Base-by-base conservation (phyloP, 2,113 vertebrate species). In the Numenius arquata region DNA sequence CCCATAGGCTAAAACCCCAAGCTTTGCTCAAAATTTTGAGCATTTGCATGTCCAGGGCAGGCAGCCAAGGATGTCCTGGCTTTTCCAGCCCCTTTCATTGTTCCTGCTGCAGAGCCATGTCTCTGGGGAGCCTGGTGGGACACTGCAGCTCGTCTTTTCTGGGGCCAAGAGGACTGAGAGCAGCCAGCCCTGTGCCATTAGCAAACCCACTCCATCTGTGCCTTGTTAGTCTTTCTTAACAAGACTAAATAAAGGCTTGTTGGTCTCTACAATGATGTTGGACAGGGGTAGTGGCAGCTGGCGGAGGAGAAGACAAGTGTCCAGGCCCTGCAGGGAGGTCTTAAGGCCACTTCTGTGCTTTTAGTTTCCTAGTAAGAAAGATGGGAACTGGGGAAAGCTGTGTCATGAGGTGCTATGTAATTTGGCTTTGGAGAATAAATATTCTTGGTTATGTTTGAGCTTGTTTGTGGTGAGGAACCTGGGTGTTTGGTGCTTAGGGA, bases 371-470 rank as follows among this genome's bases (percentile, higher is more conserved):
- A 66, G 36, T 36, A 21, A 62, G 55, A 83, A 92, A 53, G 55
- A 58, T n/a, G 41, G 43, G 40, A 19, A 45, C 11, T 2, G 5
- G 38, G 53, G 12, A n/a, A 27, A 66, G 41, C 5, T 45, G n/a
- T 0, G 0, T 72, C 2, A 2, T 11, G 36, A 14, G 38, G 38
- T 3, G 12, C 36, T 70, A 2, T 10, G 6, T 6, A 7, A 8
- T 56, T 67, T 85, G 71, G 32, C 29, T 72, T 77, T 43, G 52
- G 73, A 32, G 77, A 12, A 7, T 45, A 11, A 80, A 80, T 66
- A 10, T 25, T 53, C 19, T 34, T 50, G 48, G 66, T 26, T 40
- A 21, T 14, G 22, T 27, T 52, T 32, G 81, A 56, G 63, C 23
- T 27, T 16, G 21, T 74, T 77, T 83, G 85, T 17, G 58, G 68